These are phyloP conservation scores for Papilio protenor DNA, from an alignment of 2,888 invertebrate genomes.

Conservation along the genomic window DNA sequence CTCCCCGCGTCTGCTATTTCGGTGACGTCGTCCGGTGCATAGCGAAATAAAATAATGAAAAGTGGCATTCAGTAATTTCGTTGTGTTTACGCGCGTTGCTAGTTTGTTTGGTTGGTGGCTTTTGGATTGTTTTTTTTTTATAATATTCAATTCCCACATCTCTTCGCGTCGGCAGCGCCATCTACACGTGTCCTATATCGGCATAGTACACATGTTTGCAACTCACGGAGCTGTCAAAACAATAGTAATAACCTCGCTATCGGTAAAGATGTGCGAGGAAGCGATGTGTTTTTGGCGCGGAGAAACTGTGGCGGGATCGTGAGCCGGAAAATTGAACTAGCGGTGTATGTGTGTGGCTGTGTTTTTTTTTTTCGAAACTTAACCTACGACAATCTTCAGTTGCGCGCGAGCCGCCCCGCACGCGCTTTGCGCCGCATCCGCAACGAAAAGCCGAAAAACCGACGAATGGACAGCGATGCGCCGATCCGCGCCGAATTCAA, in stretches of 20 bases:
- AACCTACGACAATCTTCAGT: constrained; percentile 82
- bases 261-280: constrained; percentile 55
- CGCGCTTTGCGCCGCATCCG: constrained; percentile 67
- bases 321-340: constrained; percentile 79
- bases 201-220: constrained; percentile 63
- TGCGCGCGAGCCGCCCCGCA: constrained; percentile 79
- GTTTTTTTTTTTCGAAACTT: constrained; percentile 73
- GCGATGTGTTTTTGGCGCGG: constrained; percentile 66
- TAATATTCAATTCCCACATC: constrained; percentile 50
- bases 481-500: constrained; percentile 63
- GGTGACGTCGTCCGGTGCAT: constrained; percentile 80
- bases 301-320: constrained; percentile 64
- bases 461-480: constrained; percentile 68
- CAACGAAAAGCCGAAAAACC: constrained; percentile 66
- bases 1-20: constrained; percentile 70
- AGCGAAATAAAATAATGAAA: constrained; percentile 83
- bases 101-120: constrained; percentile 76
- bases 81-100: constrained; percentile 83
- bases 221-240: constrained; percentile 76
- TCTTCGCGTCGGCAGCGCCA: constrained; percentile 66
- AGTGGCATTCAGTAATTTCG: constrained; percentile 83
- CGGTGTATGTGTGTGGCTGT: constrained; percentile 56
- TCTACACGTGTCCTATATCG: constrained; percentile 61
- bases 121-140: constrained; percentile 55
- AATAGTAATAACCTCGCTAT: constrained; percentile 55